phyloP scores from a whole-genome alignment of 1,140 invertebrate species.

The Babylonia areolata region DNA sequence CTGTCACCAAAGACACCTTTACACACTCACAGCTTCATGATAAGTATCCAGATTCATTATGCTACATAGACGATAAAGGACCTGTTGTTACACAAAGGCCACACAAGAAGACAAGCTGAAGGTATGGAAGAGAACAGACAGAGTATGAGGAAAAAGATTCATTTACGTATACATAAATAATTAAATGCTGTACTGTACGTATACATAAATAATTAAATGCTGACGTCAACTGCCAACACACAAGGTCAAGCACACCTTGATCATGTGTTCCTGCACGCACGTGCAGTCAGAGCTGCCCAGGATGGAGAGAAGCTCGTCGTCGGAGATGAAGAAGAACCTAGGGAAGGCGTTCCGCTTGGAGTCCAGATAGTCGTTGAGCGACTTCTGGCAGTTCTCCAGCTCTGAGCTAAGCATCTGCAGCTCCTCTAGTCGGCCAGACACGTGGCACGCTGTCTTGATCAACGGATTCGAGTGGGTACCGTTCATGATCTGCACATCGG shows the following conservation, averaged over 20 bases:
- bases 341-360: conserved; percentile 89
- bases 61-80: too few relatives aligned
- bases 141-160: background rate
- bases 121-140: background rate
- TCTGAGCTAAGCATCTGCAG: conserved; percentile 83
- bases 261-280: conserved; percentile 91
- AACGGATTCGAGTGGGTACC: conserved; percentile 85
- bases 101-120: background rate
- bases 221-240: too few relatives aligned
- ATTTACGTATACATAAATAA: background rate
- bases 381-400: conserved; percentile 91
- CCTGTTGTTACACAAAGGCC: too few relatives aligned
- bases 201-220: background rate
- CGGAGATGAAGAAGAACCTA: conserved; percentile 92
- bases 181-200: background rate
- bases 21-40: conserved; percentile 31
- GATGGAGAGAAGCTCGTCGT: conserved; percentile 90
- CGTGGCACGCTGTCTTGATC: conserved; percentile 86
- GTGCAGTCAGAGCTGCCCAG: conserved; percentile 85
- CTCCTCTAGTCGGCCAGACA: conserved; percentile 83
- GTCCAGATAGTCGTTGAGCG: conserved; percentile 90
- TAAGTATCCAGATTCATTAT: too few relatives aligned
- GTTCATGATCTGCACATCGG: conserved; percentile 84
- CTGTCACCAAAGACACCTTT: background rate
- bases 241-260: conserved; percentile 80